Evolutionary conservation across 2,113 vertebrate species (phyloP).

Genomic region (Monopterus albus): DNA sequence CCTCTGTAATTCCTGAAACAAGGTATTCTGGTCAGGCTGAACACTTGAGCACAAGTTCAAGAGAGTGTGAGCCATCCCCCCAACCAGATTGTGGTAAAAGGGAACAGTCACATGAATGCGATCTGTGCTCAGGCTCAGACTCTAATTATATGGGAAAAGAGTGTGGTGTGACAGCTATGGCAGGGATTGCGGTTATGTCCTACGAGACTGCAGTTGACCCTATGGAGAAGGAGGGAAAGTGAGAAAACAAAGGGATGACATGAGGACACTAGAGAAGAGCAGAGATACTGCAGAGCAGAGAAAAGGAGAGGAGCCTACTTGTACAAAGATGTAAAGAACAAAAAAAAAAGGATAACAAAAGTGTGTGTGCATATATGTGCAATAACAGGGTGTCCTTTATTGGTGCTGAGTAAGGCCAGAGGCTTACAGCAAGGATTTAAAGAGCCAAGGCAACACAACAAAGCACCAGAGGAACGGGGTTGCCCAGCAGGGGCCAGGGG

Average conservation of each 20-base stretch:
- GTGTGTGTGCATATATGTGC: conserved; percentile 7
- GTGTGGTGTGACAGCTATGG: conserved; percentile 80
- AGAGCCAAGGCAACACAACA: conserved; percentile 75
- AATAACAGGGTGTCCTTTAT: conserved; percentile 63
- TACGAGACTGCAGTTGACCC: conserved; percentile 74
- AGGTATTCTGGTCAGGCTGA: conserved; percentile 72
- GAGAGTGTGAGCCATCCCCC: conserved; percentile 68
- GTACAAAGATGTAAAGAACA: too few relatives aligned
- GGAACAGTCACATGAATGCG: conserved; percentile 80
- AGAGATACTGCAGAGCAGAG: conserved; percentile 5
- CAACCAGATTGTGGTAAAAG: conserved; percentile 78
- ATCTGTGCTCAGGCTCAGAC: conserved; percentile 76
- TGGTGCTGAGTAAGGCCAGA: conserved; percentile 70
- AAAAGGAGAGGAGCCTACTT: conserved; percentile 12
- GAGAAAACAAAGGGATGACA: conserved; percentile 49
- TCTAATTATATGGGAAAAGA: conserved; percentile 82
- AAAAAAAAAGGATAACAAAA: too few relatives aligned
- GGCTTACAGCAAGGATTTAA: conserved; percentile 73
- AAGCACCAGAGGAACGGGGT: conserved; percentile 70
- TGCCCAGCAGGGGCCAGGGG: conserved; percentile 63
- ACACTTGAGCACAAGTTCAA: conserved; percentile 74
- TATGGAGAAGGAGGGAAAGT: conserved; percentile 60
- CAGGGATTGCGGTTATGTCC: conserved; percentile 73
- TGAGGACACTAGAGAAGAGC: conserved; percentile 14
- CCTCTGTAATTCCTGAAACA: conserved; percentile 68